Conservation (phyloP, 2,888 invertebrate genomes). For the Drosophila glabriapex region DNA sequence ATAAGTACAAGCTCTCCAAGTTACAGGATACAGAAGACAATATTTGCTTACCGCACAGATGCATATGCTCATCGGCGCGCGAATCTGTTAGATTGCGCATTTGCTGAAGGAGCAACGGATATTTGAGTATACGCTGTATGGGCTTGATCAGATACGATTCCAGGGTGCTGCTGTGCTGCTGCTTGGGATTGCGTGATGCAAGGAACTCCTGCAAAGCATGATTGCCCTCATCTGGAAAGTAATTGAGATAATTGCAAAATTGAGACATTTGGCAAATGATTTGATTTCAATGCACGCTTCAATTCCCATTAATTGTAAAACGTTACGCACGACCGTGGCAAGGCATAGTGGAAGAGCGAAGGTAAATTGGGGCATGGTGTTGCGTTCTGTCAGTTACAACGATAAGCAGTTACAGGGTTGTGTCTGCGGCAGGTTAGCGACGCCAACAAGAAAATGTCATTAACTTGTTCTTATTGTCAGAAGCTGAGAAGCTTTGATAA, state of each 20-base stretch:
- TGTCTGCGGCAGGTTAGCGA: constrained; percentile 31
- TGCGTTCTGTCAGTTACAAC: constrained; percentile 2
- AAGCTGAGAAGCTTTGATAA: constrained; percentile 73
- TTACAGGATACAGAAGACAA: background rate
- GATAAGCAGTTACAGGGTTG: constrained; percentile 55
- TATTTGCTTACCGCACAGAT: constrained; percentile 92
- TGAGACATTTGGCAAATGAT: constrained; percentile 79
- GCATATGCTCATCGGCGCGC: constrained; percentile 96
- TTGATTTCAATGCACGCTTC: constrained; percentile 69
- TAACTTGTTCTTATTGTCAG: constrained; percentile 81
- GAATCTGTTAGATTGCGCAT: constrained; percentile 96
- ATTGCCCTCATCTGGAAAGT: constrained; percentile 94
- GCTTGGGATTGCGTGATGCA: constrained; percentile 96
- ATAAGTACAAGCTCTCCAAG: background rate
- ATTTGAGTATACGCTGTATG: constrained; percentile 98
- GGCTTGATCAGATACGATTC: constrained; percentile 99
- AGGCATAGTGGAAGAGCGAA: background rate
- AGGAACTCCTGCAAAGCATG: constrained; percentile 98
- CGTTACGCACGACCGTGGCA: background rate
- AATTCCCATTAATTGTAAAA: constrained; percentile 68
- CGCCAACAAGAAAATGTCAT: constrained; percentile 78
- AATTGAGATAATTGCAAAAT: constrained; percentile 44
- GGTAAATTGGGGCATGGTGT: background rate
- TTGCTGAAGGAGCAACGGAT: constrained; percentile 97
- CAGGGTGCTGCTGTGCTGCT: constrained; percentile 98